A percentile compares a stretch with the other conserved stretches of the same genome.
phyloP scores from a whole-genome alignment of 2,797 vertebrate species.

The Melanotaenia parkinsoni region DNA sequence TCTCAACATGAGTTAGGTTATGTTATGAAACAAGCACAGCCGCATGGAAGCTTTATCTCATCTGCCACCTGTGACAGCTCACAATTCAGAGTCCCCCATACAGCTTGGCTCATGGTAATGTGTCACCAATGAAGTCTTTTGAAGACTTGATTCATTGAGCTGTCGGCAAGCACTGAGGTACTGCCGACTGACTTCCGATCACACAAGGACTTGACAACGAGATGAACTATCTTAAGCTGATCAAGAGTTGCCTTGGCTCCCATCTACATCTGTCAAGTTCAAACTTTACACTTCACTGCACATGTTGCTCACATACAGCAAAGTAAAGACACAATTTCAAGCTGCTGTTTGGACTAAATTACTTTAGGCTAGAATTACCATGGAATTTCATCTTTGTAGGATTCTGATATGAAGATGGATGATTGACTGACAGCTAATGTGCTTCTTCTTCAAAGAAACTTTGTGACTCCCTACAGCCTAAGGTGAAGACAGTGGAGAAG shows the following conservation, averaged over 20 bases:
- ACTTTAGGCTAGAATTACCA: slow-evolving; percentile 61
- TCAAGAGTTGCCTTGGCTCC: slow-evolving; percentile 68
- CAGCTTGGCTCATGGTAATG: slow-evolving; percentile 69
- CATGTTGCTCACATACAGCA: slow-evolving; percentile 66
- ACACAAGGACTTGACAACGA: slow-evolving; percentile 55
- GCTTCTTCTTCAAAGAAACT: slow-evolving; percentile 50
- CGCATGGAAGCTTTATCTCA: slow-evolving; percentile 72
- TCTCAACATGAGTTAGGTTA: slow-evolving; percentile 61
- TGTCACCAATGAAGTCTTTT: slow-evolving; percentile 72
- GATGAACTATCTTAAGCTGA: slow-evolving; percentile 65
- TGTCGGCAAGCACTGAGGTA: slow-evolving; percentile 54
- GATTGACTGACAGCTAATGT: slow-evolving; percentile 67
- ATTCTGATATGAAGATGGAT: slow-evolving; percentile 49
- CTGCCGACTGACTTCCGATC: slow-evolving; percentile 60
- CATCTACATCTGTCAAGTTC: slow-evolving; percentile 71
- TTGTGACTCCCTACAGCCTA: slow-evolving; percentile 41
- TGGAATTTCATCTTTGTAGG: slow-evolving; percentile 54
- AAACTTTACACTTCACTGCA: slow-evolving; percentile 70
- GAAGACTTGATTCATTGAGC: slow-evolving; percentile 68
- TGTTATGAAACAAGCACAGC: slow-evolving; percentile 76
- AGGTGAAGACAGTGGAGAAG: slow-evolving; percentile 45
- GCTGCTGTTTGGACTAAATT: slow-evolving; percentile 54
- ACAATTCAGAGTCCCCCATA: slow-evolving; percentile 65
- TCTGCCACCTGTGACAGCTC: slow-evolving; percentile 74
- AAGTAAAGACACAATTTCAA: slow-evolving; percentile 58